Evolutionary conservation across 2,113 vertebrate genomes (phyloP).

Genomic region (Lepidothrix coronata): DNA sequence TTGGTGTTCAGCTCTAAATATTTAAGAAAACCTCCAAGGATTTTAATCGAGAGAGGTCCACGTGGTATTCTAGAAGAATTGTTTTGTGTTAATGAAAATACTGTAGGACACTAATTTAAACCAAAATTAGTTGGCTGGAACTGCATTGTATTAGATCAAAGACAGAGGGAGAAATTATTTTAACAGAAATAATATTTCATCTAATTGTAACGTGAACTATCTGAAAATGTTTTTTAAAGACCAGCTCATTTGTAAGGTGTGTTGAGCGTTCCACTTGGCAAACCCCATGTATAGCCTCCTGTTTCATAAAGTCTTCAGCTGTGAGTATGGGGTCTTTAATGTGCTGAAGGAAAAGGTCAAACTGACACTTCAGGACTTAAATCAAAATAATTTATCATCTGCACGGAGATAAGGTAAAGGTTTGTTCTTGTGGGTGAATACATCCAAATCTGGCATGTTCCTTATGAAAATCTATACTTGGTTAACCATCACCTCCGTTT

Average conservation of each 20-base stretch:
- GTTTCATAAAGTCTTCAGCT: neutral
- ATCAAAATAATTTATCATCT: neutral
- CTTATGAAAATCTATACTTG: neutral
- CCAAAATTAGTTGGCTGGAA: neutral
- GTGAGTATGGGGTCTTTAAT: neutral
- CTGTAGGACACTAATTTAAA: neutral
- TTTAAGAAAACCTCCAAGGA: neutral
- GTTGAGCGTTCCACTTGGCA: neutral
- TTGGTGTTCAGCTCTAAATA: neutral
- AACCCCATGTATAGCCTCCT: neutral
- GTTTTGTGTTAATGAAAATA: neutral
- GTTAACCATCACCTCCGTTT: neutral
- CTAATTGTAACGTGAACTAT: neutral
- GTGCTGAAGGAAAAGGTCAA: conserved; percentile 6
- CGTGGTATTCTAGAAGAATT: neutral
- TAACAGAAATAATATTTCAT: neutral
- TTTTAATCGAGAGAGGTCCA: neutral
- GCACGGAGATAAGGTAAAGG: neutral
- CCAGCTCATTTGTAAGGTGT: neutral
- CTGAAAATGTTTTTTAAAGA: neutral
- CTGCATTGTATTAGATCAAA: neutral
- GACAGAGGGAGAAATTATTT: neutral
- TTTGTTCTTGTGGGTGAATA: neutral
- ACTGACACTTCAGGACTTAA: neutral
- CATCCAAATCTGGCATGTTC: neutral